Evolutionary conservation across 1,140 invertebrate genomes (phyloP), one percentile per base, ranked within the genome.

Genomic region (Meloidogyne hapla): DNA sequence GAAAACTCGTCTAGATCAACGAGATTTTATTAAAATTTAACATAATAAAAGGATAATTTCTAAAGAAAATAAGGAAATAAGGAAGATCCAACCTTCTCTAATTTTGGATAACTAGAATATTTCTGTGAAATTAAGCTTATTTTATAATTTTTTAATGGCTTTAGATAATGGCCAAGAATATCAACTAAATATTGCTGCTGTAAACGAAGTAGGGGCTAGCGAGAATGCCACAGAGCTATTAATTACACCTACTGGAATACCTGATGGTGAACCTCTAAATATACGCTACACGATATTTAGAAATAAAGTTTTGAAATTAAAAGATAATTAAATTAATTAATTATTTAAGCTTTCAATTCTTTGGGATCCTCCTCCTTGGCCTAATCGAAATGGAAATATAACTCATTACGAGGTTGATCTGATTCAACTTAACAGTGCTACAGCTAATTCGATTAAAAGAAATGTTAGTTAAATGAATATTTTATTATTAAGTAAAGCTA

Each of bases 341-440:
- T 75, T 66, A 26, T 75, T 75, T 56, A 48, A 78, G 56, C 12
- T 79, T 48, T 76, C 93, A 78, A 90, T 97, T 0, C 93, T 91
- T 0, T 99, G 96, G 96, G 93, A 95, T 81, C 91, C 92, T 3
- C 96, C 96, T 0, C 90, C 91, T 1, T 89, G 92, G 72, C 92
- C 94, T 75, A 91, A 95, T 75, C 90, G 94, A 56, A 98, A 98
- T 88, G 96, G 96, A 0, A 91, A 93, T 85, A 96, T 99, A 76
- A 91, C 92, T 40, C 92, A 92, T 82, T 99, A 98, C 88, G 93
- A 96, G 85, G 91, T 74, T 28, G 77, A 75, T 21, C 12, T 73
- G 3, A 38, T 75, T 68, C 45, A 76, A 4, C 38, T 80, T 62
- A 48, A 42, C 33, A 61, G 78, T 38, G 56, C n/a, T 33, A 2